phyloP scores from a whole-genome alignment of 2,797 vertebrate genomes.

The Sternarchorhynchus goeldii region DNA sequence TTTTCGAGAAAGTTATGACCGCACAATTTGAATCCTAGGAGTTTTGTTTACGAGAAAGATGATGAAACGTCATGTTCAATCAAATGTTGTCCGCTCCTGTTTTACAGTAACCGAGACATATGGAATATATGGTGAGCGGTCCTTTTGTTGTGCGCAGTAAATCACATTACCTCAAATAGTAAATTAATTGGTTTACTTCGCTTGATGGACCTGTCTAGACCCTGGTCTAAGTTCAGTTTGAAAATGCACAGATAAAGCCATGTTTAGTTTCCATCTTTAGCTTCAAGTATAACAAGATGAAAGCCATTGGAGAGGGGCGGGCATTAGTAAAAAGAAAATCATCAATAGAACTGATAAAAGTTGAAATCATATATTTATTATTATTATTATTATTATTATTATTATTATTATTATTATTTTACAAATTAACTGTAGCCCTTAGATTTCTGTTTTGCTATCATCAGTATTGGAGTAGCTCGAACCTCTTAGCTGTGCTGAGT shows the following conservation, averaged over 20 bases:
- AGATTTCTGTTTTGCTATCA: conserved; percentile 24
- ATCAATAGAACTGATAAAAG: no score
- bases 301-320: no score
- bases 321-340: no score
- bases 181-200: conserved; percentile 27
- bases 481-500: conserved; percentile 12
- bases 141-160: conserved; percentile 44
- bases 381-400: no score
- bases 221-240: conserved; percentile 19
- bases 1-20: conserved; percentile 53
- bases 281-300: background rate
- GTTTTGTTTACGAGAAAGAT: conserved; percentile 60
- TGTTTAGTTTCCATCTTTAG: background rate
- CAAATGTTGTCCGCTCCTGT: background rate
- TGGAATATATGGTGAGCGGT: background rate
- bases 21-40: conserved; percentile 48
- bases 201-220: conserved; percentile 10
- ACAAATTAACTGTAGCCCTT: conserved; percentile 10
- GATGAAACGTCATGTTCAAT: conserved; percentile 21
- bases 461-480: conserved; percentile 3
- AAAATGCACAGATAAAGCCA: conserved; percentile 9
- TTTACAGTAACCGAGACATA: conserved; percentile 4
- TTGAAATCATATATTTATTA: no score
- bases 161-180: conserved; percentile 26
- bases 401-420: no score